Conservation (phyloP, 2,113 vertebrate species). For the Eulemur macaco region DNA sequence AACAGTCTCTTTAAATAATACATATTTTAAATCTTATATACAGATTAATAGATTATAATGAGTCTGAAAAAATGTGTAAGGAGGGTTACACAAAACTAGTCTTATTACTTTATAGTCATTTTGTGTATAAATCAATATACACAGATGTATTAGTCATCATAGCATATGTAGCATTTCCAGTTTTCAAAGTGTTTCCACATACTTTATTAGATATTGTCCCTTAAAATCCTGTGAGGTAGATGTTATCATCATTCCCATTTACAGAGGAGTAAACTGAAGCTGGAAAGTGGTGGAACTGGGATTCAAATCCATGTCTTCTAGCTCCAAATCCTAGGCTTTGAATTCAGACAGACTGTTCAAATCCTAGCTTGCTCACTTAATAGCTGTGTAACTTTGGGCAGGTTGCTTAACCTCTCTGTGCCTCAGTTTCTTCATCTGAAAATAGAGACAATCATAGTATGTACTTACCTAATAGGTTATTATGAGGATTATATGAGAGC, state of each 20-base stretch:
- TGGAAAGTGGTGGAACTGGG: constrained; percentile 48
- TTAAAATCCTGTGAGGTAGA: constrained; percentile 54
- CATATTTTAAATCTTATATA: constrained; percentile 42
- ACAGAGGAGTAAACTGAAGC: constrained; percentile 63
- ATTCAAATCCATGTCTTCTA: constrained; percentile 68
- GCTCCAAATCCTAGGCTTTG: constrained; percentile 63
- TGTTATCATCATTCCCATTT: constrained; percentile 46
- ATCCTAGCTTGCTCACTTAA: constrained; percentile 63
- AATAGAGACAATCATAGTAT: constrained; percentile 67
- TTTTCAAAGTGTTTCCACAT: constrained; percentile 57
- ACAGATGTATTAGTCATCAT: constrained; percentile 19
- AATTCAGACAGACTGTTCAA: constrained; percentile 58
- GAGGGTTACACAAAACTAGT: constrained; percentile 7
- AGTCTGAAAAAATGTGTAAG: constrained; percentile 4
- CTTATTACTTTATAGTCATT: constrained; percentile 19
- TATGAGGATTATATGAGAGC: constrained; percentile 36
- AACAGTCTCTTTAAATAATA: constrained; percentile 9
- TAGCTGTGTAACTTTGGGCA: constrained; percentile 64
- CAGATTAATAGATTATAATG: constrained; percentile 5
- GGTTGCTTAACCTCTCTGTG: constrained; percentile 57
- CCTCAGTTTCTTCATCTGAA: constrained; percentile 67
- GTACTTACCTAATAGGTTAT: constrained; percentile 45
- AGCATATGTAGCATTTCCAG: constrained; percentile 12
- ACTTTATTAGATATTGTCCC: constrained; percentile 56
- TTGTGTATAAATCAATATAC: constrained; percentile 22